Evolutionary conservation across 2,888 invertebrate species (phyloP), one percentile per base, ranked within the genome.

Genomic region (Tanypteryx hageni): DNA sequence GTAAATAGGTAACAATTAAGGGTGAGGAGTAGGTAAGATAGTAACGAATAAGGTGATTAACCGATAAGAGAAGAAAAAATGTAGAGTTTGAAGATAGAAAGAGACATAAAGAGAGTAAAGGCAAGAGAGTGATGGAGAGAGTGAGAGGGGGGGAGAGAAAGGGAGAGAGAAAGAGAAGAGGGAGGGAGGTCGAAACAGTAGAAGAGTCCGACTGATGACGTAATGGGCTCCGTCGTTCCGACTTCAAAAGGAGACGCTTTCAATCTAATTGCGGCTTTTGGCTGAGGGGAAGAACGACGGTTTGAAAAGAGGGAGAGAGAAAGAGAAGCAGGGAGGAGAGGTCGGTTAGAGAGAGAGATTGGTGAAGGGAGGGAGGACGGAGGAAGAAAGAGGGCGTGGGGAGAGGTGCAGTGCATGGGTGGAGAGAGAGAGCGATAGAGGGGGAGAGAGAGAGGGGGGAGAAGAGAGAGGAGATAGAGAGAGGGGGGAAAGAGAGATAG

Each of bases 211-310:
- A 83, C 83, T 83, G 83, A 83, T 83, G 83, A 83, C 83, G 83
- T 83, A 83, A 83, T 83, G 83, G 83, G 83, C 83, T 57, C 83
- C 83, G 83, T 83, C 83, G 56, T 83, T 57, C 83, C 83, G 83
- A 83, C 83, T 56, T 83, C 83, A 83, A 83, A 83, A 83, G 83
- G 83, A 83, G 56, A 83, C 83, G 83, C 83, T 83, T 83, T 83
- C 83, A 83, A 83, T 83, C 83, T 83, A 83, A 83, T 83, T 83
- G 83, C 83, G 83, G 83, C 83, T 83, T 83, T 83, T 83, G 83
- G 83, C 83, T 83, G 31, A 27, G 83, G 83, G 56, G 44, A 83
- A 83, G 83, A 83, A 83, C 57, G 83, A 83, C 57, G 83, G 83
- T 83, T 83, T 83, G 83, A 83, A 83, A 44, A 56, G 83, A n/a